phyloP scores from a whole-genome alignment of 92 coral and sea anemone species.

The Actinostola sp. region DNA sequence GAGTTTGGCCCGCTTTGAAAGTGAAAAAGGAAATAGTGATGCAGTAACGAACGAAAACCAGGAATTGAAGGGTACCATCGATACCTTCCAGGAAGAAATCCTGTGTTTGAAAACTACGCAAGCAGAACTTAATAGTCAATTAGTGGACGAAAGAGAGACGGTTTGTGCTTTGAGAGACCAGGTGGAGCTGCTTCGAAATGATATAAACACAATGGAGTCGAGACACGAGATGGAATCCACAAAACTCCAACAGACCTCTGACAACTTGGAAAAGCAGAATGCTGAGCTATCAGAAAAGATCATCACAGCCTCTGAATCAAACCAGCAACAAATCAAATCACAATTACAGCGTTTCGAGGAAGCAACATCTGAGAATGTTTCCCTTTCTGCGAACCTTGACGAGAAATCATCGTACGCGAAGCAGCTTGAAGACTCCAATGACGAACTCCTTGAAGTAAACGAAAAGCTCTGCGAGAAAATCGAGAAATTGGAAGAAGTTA shows the following conservation, averaged over 20 bases:
- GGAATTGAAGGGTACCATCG: constrained; percentile 33
- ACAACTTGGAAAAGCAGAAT: constrained; percentile 45
- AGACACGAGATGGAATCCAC: constrained; percentile 16
- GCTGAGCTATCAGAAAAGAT: constrained; percentile 26
- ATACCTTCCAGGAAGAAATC: constrained; percentile 30
- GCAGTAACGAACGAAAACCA: constrained; percentile 32
- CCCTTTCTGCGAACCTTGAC: constrained; percentile 26
- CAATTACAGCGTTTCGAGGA: constrained; percentile 21
- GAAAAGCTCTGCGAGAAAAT: constrained; percentile 24
- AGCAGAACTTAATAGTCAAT: constrained; percentile 39
- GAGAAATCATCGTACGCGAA: constrained; percentile 24
- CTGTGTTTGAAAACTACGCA: constrained; percentile 28
- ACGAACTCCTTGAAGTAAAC: constrained; percentile 40
- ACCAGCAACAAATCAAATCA: constrained; percentile 4
- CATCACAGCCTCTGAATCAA: constrained; percentile 19
- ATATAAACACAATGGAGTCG: constrained; percentile 4
- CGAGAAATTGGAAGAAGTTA: constrained; percentile 17
- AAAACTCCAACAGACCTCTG: constrained; percentile 2
- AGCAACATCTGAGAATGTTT: constrained; percentile 25
- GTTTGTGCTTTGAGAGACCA: constrained; percentile 19
- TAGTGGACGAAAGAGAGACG: constrained; percentile 39
- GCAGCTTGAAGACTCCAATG: constrained; percentile 31
- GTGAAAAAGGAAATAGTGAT: constrained; percentile 30
- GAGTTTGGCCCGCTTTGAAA: constrained; percentile 31
- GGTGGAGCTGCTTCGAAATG: constrained; percentile 11